phyloP scores from a whole-genome alignment of 1,140 invertebrate genomes.

The Octopus bimaculoides region DNA sequence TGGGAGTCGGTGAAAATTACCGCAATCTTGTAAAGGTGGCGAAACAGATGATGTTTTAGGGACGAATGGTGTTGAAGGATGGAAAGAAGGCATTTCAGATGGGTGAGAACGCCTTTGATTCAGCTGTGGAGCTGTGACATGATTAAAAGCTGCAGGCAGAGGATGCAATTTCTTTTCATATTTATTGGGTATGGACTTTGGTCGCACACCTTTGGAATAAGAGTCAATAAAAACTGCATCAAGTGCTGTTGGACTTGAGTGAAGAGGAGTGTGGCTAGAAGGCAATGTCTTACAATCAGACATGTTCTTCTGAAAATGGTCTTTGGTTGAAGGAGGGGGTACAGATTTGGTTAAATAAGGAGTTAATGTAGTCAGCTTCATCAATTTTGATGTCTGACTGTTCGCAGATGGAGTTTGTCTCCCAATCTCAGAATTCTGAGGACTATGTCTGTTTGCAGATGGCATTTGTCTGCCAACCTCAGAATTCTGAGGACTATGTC shows the following conservation, averaged over 20 bases:
- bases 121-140: neutral
- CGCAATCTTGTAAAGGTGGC: neutral
- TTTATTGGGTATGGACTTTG: neutral
- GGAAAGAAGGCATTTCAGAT: too few species aligned
- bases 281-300: conserved; percentile 8
- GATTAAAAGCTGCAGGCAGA: neutral
- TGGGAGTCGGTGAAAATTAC: neutral
- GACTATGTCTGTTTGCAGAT: conserved; percentile 27
- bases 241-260: conserved; percentile 26
- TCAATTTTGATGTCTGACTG: conserved; percentile 1
- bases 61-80: neutral
- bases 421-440: conserved; percentile 39
- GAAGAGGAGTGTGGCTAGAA: conserved; percentile 9
- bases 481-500: conserved; percentile 46
- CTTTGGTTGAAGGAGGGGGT: conserved; percentile 16
- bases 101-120: neutral
- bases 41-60: neutral
- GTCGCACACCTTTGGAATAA: conserved; percentile 4
- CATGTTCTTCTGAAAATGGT: conserved; percentile 16
- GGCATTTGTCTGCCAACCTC: conserved; percentile 27
- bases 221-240: conserved; percentile 12
- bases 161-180: neutral
- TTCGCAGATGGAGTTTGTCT: conserved; percentile 26
- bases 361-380: conserved; percentile 21
- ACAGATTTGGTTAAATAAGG: conserved; percentile 25